Base-by-base conservation (phyloP, 1,140 invertebrate species). In the Zaprionus kolodkinae region DNA sequence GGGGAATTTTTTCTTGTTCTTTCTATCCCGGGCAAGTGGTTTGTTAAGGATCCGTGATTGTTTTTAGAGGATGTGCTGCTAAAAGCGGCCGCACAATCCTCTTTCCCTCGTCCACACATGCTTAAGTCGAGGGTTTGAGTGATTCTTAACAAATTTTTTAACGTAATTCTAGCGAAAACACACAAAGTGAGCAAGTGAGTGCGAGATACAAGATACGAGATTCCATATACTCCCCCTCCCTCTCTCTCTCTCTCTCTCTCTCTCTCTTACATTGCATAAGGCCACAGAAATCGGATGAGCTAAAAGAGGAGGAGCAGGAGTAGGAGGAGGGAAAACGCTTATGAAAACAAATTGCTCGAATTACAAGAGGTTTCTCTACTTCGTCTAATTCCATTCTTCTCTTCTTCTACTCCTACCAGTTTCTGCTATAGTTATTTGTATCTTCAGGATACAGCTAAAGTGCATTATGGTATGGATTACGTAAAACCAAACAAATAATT, bases 311-410 rank as follows among this genome's bases (percentile, higher is more conserved):
- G 6, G 52, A 33, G 12, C 4, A 15, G n/a, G 27, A 15, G 13
- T 1, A 61, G n/a, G 0, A 27, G 52, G n/a, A 48, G 75, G 13
- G 5, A 61, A 64, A 50, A 77, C 65, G 56, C 75, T 80, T 88
- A 83, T 81, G 84, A 84, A 88, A 88, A 89, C 84, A 89, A 88
- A 84, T 88, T 88, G 84, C 85, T 88, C 84, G 68, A 88, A 89
- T 88, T 88, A 84, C 84, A 74, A 76, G 76, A 66, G 52, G 57
- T 74, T 82, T 54, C 59, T 72, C 17, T 33, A 56, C 25, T 56
- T 55, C 35, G 33, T 55, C 54, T 57, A 55, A 27, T 48, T 56
- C 43, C 17, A 35, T 59, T 61, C 66, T 61, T 6, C n/a, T 40
- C 33, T 59, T 61, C 66, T 61, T 6, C n/a, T 40, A n/a, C n/a